These are phyloP conservation scores for Nemapogon koenigi DNA, from an alignment of 2,888 invertebrate genomes.

Conservation along the genomic window DNA sequence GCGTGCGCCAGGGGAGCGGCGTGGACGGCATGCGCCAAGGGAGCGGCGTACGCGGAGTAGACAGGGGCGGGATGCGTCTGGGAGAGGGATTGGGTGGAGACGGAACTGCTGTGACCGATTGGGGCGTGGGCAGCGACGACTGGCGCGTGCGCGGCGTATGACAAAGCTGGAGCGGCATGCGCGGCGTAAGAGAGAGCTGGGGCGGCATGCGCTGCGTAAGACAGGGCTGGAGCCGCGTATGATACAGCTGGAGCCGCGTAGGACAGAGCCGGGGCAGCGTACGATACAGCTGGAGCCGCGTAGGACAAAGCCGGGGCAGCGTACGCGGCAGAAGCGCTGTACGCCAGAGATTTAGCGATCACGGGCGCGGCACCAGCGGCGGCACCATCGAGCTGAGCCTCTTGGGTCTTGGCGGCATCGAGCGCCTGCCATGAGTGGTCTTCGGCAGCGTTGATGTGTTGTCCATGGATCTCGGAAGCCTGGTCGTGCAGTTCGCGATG, in stretches of 20 bases:
- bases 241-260: conserved; percentile 20
- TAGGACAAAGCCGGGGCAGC: conserved; percentile 18
- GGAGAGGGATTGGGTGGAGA: conserved; percentile 38
- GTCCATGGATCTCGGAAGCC: conserved; percentile 48
- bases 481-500: conserved; percentile 54
- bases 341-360: conserved; percentile 48
- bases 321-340: conserved; percentile 24
- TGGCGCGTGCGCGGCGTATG: conserved; percentile 1
- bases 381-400: conserved; percentile 51
- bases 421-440: conserved; percentile 55
- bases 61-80: conserved; percentile 46
- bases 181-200: conserved; percentile 21
- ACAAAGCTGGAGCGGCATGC: conserved; percentile 1
- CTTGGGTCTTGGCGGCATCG: conserved; percentile 48
- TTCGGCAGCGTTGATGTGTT: conserved; percentile 52
- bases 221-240: conserved; percentile 20
- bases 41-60: conserved; percentile 24
- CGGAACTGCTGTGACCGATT: conserved; percentile 27
- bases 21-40: conserved; percentile 15
- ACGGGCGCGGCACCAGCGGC: conserved; percentile 52
- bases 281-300: conserved; percentile 19
- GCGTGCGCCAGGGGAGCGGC: conserved; percentile 14
- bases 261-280: conserved; percentile 17
- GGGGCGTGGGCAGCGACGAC: background rate
- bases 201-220: conserved; percentile 13